phyloP scores from a whole-genome alignment of 2,113 vertebrate genomes.

The Eudyptes chrysolophus region DNA sequence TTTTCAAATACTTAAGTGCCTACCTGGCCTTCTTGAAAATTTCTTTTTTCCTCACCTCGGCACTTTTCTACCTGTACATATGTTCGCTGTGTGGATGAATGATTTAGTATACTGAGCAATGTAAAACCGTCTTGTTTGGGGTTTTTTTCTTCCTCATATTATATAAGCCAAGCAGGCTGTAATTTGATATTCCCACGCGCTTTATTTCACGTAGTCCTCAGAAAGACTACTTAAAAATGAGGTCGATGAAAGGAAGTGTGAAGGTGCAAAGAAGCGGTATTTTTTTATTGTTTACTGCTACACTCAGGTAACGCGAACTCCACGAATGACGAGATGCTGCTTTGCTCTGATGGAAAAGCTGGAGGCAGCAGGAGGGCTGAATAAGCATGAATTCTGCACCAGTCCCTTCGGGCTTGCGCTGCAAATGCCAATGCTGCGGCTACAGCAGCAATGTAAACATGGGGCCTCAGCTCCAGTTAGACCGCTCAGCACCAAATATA shows the following conservation, averaged over 20 bases:
- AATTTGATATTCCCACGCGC: background rate
- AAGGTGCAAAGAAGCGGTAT: background rate
- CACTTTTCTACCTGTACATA: slow-evolving; percentile 25
- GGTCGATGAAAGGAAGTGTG: background rate
- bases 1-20: slow-evolving; percentile 33
- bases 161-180: background rate
- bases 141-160: background rate
- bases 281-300: background rate
- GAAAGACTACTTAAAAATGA: background rate
- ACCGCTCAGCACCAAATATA: background rate
- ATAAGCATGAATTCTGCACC: background rate
- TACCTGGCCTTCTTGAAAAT: slow-evolving; percentile 21
- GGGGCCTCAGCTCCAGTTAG: background rate
- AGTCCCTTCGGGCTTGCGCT: background rate
- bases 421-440: background rate
- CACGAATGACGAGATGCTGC: background rate
- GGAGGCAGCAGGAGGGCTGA: background rate
- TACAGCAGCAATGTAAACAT: background rate
- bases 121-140: background rate
- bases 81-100: background rate
- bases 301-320: background rate
- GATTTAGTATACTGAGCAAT: background rate
- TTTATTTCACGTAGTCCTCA: background rate
- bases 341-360: slow-evolving; percentile 6
- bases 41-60: background rate